These are phyloP conservation scores for Mesitornis unicolor DNA, from an alignment of 2,113 vertebrate genomes.

Conservation along the genomic window DNA sequence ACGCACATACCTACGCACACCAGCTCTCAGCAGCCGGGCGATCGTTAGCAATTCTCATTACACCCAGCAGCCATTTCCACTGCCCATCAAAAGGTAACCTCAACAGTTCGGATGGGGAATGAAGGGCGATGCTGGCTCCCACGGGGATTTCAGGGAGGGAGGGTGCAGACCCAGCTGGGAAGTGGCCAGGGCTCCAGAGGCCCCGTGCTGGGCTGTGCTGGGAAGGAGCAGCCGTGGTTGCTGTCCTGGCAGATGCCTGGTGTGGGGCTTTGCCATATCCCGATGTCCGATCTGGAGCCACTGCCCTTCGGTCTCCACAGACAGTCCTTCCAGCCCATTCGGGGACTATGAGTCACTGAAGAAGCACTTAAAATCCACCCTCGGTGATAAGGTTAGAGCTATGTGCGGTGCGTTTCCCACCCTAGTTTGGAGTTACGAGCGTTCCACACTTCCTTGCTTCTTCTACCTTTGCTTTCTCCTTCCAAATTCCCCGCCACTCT, in stretches of 20 bases:
- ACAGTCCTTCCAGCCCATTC: conserved; percentile 22
- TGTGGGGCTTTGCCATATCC: not conserved
- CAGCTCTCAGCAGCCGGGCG: fast-evolving
- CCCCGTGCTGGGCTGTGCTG: fast-evolving
- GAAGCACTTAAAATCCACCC: conserved; percentile 49
- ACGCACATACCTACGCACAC: too few relatives aligned
- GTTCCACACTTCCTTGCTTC: fast-evolving
- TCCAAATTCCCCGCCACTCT: not conserved
- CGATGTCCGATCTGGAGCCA: not conserved
- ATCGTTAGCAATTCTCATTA: fast-evolving
- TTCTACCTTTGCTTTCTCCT: not conserved
- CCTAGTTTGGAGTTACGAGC: conserved; percentile 24
- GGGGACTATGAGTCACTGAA: conserved; percentile 47
- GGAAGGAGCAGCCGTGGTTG: fast-evolving
- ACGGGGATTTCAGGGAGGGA: not conserved
- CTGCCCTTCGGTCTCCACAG: not conserved
- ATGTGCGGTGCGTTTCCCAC: not conserved
- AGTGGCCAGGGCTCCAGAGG: not conserved
- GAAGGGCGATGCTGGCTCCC: not conserved
- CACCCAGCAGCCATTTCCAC: not conserved
- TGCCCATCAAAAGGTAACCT: fast-evolving
- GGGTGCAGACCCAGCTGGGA: not conserved
- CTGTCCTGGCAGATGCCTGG: not conserved
- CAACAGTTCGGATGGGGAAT: not conserved
- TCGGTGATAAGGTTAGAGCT: not conserved